These are phyloP conservation scores for Phrynocephalus forsythii DNA, from an alignment of 2,797 vertebrate species.

Conservation along the genomic window DNA sequence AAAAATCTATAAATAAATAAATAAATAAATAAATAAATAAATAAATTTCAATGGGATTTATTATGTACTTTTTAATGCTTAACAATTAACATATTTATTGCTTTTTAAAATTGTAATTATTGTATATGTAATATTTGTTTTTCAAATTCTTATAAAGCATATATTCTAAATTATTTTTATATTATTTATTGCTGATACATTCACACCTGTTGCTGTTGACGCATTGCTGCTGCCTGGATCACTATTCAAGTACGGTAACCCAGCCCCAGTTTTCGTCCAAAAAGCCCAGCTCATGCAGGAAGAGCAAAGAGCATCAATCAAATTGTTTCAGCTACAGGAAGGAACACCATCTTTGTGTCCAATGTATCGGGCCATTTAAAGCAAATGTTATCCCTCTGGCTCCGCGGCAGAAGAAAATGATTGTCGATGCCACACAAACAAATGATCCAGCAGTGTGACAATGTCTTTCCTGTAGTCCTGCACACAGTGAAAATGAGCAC, in stretches of 20 bases:
- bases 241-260: background rate
- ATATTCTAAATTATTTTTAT: too few relatives aligned
- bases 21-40: too few relatives aligned
- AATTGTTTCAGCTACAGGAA: background rate
- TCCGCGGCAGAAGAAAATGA: conserved; percentile 9
- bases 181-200: background rate
- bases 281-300: background rate
- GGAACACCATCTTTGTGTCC: background rate
- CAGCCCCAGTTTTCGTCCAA: background rate
- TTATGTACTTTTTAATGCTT: too few relatives aligned
- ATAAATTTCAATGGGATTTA: too few relatives aligned
- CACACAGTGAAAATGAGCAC: conserved; percentile 27
- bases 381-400: background rate
- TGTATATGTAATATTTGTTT: too few relatives aligned
- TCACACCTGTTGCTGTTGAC: background rate
- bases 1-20: too few relatives aligned
- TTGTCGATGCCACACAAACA: background rate
- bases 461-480: conserved; percentile 2
- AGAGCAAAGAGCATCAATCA: background rate
- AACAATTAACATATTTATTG: too few relatives aligned
- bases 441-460: background rate
- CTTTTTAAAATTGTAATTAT: too few relatives aligned
- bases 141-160: too few relatives aligned
- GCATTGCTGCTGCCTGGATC: background rate
- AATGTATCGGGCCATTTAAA: background rate